Conservation (phyloP, 2,113 vertebrate species). For the Scatophagus argus region DNA sequence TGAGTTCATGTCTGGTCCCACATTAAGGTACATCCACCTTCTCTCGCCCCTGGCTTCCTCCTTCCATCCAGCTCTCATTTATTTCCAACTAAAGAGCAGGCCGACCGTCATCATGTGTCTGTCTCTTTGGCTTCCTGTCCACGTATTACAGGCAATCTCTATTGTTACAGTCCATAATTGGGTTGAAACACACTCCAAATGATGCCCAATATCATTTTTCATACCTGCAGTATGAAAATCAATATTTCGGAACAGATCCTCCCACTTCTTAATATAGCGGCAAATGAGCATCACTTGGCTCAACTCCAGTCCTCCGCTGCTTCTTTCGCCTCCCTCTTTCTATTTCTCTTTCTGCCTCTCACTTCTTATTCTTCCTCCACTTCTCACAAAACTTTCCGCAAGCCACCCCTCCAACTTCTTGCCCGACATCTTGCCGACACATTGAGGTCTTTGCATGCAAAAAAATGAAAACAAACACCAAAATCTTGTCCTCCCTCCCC, state of each 20-base stretch:
- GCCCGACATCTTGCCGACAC: background rate
- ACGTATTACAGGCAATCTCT: slow-evolving; percentile 69
- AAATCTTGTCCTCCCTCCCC: background rate
- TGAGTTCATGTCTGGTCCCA: slow-evolving; percentile 14
- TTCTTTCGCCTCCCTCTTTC: slow-evolving; percentile 30
- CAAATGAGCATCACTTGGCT: slow-evolving; percentile 70
- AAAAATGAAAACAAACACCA: background rate
- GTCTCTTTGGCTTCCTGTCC: slow-evolving; percentile 51
- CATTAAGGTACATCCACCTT: slow-evolving; percentile 20
- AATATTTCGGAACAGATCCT: slow-evolving; percentile 48
- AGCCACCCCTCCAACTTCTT: background rate
- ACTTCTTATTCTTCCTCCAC: slow-evolving; percentile 38
- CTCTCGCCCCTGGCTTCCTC: slow-evolving; percentile 1
- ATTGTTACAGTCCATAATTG: slow-evolving; percentile 67
- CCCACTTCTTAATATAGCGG: slow-evolving; percentile 64
- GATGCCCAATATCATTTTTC: slow-evolving; percentile 66
- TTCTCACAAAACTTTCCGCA: slow-evolving; percentile 29
- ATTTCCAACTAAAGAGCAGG: slow-evolving; percentile 32
- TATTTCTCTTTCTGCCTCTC: slow-evolving; percentile 42
- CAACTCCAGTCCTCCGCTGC: slow-evolving; percentile 30
- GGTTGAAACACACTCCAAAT: slow-evolving; percentile 70
- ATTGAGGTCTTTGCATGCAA: background rate
- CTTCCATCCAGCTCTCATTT: slow-evolving; percentile 7
- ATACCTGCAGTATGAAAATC: slow-evolving; percentile 66
- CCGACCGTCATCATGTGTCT: background rate